A percentile compares a stretch with the other conserved stretches of the same genome.
phyloP scores from a whole-genome alignment of 2,113 vertebrate species.

The Albula goreensis region DNA sequence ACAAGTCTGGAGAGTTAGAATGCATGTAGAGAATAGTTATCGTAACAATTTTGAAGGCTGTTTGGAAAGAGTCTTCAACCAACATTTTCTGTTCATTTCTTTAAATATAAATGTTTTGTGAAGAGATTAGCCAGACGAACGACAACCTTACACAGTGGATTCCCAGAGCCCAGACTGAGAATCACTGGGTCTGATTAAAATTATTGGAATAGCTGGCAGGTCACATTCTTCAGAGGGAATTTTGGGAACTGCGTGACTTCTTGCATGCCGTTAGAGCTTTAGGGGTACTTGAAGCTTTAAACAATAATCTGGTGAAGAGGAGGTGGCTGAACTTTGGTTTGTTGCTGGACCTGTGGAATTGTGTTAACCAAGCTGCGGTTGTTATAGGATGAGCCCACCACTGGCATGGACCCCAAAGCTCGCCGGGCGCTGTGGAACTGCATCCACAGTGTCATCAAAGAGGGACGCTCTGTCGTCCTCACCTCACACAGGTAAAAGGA shows the following conservation, averaged over 20 bases:
- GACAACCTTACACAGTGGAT: neutral
- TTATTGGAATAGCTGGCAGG: neutral
- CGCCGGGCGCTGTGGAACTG: conserved; percentile 94
- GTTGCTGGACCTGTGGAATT: conserved; percentile 45
- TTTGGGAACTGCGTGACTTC: neutral
- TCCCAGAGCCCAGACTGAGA: neutral
- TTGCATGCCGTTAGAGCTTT: neutral
- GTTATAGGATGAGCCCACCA: conserved; percentile 93
- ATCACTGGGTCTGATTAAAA: neutral
- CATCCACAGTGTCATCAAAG: conserved; percentile 88
- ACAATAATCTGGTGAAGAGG: no score
- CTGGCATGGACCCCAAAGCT: conserved; percentile 97
- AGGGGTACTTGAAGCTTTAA: neutral
- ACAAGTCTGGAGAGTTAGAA: no score
- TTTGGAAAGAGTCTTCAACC: no score
- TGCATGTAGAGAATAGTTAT: no score
- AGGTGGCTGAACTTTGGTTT: conserved; percentile 37
- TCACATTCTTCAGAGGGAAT: neutral
- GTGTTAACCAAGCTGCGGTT: conserved; percentile 45
- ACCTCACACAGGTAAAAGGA: conserved; percentile 89
- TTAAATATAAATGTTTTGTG: no score
- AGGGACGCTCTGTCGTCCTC: conserved; percentile 91
- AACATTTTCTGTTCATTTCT: no score
- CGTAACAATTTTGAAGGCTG: no score
- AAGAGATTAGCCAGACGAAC: neutral